Base-by-base conservation (phyloP, 2,113 vertebrate species). In the Laticauda colubrina region DNA sequence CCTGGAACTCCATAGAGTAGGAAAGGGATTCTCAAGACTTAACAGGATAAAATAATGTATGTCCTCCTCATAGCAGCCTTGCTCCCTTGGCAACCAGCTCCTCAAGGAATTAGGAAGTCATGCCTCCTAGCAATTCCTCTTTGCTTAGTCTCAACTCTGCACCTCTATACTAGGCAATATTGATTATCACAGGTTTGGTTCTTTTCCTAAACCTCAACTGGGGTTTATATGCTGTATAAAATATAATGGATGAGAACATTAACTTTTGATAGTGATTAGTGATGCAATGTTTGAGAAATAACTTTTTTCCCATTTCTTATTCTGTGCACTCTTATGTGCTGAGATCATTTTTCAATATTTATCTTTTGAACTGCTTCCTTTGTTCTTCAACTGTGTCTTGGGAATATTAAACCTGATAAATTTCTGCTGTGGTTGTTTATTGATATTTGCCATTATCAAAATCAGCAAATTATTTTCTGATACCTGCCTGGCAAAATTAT, bases 1-100 rank as follows among this genome's bases (percentile, higher is more conserved):
- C 18, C 34, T 29, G 24, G 11, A 92, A 57, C 43, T 24, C 54
- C 54, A 85, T 21, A 85, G 64, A 14, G 3, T 29, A 34, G 59
- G 69, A 69, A 20, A 7, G 39, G 87, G 12, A n/a, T 85, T 92
- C 88, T 92, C 69, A 85, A 75, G 92, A 75, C 88, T n/a, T 57
- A 2, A 23, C 8, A 18, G 54, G 20, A 89, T 75, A 89, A 89
- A 92, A 45, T 88, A 85, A 92, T 92, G 59, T 43, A 57, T 89
- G 69, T 43, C 54, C 39, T 85, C 87, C 89, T 92, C 92, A 85
- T 92, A 92, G 92, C 53, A 81, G 45, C 56, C 45, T 43, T 24
- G 57, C 29, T 90, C 54, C 59, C 89, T 87, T 90, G 24, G 85
- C 64, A 91, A 88, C 88, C 54, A 87, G 59, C 29, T 85, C 90